Evolutionary conservation across 2,797 vertebrate genomes (phyloP), one percentile per base, ranked within the genome.

Genomic region (Ctenosaura bakeri): DNA sequence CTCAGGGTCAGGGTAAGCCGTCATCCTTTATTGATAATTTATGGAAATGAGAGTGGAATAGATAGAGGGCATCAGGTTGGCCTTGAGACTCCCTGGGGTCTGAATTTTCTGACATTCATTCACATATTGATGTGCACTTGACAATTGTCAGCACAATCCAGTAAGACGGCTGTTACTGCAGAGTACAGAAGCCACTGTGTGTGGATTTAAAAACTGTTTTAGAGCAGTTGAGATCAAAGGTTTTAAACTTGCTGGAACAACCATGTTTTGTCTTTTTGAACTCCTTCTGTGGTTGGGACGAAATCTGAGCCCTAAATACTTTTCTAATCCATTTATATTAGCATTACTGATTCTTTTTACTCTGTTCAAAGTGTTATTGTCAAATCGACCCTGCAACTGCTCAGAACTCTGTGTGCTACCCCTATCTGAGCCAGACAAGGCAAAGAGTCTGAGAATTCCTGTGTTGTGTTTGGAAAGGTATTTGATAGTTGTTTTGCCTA

Each of bases 401-500:
- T 84, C 42, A 78, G 24, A 84, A 66, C 22, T 42, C 7, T 85
- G 13, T 85, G 64, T 83, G 76, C 83, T 85, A 20, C 62, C 35
- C 82, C 78, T 89, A 89, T 85, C 74, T 64, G 54, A 71, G 46
- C 56, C 62, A 89, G 16, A 29, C 46, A 35, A 90, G 52, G 10
- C 35, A 79, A 83, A 74, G 35, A 32, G 52, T 13, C 35, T 46
- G 62, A 85, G 10, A 85, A 80, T 85, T 85, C 83, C 35, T 85
- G 26, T 16, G 46, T 20, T 81, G 24, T 29, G 22, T 50, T 71
- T 88, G 46, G 50, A 54, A 81, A 52, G 78, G 26, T 80, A 22
- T 59, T 88, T 83, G n/a, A 59, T 7, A 46, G 76, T 62, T 76
- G 66, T 71, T 86, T 69, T 69, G 62, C 52, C 26, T 50, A 71